Evolutionary conservation across 2,797 vertebrate species (phyloP).

Genomic region (Babyrousa celebensis): DNA sequence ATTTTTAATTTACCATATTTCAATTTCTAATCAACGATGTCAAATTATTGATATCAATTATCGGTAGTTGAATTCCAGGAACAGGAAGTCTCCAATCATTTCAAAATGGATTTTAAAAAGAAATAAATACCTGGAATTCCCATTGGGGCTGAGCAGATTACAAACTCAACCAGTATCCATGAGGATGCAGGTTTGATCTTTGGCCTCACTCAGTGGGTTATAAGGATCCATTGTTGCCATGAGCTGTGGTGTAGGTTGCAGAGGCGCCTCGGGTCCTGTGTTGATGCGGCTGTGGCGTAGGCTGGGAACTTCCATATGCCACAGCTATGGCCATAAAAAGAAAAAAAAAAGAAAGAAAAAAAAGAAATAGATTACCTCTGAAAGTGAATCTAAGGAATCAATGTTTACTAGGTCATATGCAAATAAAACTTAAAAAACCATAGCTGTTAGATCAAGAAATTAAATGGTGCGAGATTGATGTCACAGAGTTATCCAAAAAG

Average conservation of each 20-base stretch:
- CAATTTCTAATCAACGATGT: background rate
- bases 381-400: background rate
- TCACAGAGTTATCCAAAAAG: background rate
- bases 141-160: no score
- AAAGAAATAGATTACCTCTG: background rate
- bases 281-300: no score
- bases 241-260: no score
- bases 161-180: no score
- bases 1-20: slow-evolving; percentile 5
- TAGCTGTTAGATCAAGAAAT: background rate
- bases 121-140: background rate
- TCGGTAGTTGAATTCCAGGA: background rate
- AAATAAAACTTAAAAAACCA: slow-evolving; percentile 17
- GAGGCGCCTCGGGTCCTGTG: no score
- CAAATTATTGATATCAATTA: background rate
- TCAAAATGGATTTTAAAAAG: slow-evolving; percentile 42
- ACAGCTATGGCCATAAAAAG: no score
- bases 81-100: background rate
- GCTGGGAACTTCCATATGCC: no score
- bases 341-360: background rate
- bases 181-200: no score
- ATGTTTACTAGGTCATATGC: background rate
- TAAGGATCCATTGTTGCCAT: no score
- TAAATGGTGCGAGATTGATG: background rate
- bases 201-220: no score